Evolutionary conservation across 1,140 invertebrate genomes (phyloP), one percentile per base, ranked within the genome.

Genomic region (Bombus turneri): DNA sequence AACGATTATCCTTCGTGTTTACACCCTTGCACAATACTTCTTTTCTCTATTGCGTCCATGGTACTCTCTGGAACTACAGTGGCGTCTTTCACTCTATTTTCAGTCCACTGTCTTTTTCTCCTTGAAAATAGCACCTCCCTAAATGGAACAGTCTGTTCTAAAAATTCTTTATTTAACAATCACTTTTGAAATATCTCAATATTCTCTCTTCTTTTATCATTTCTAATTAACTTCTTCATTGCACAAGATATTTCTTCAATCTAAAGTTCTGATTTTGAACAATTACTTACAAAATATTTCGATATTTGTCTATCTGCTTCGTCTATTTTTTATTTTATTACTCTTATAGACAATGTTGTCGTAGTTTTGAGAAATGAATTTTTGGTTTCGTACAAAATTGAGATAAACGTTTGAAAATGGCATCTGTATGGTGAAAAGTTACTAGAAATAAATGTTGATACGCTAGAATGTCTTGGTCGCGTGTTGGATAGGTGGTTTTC

Each of bases 1-100:
- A 62, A 57, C 66, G 76, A 85, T 85, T 80, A 85, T 85, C 77
- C 76, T 53, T n/a, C 15, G 2, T 71, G 66, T 79, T 84, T 79
- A 47, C 64, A 57, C 41, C 62, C 15, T 59, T 79, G 53, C 39
- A 72, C 62, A 85, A 85, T 85, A 68, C 53, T 15, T 37, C 22
- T 39, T 80, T n/a, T 41, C 34, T n/a, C 5, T 15, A 31, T 8
- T 13, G 9, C 5, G 2, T 76, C 25, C 15, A 13, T 43, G 43
- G 12, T 41, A 8, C 22, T 22, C 1, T 13, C 6, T 8, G 13
- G 6, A 9, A 22, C 43, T 15, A 31, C 18, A 28, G 12, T 31
- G 0, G 34, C 10, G 6, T 39, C 73, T 37, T 82, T 28, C 53
- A 5, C 6, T 28, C 3, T 69, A 39, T 37, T 18, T 53, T 25